Evolutionary conservation across 2,113 vertebrate genomes (phyloP).

Genomic region (Junco hyemalis): DNA sequence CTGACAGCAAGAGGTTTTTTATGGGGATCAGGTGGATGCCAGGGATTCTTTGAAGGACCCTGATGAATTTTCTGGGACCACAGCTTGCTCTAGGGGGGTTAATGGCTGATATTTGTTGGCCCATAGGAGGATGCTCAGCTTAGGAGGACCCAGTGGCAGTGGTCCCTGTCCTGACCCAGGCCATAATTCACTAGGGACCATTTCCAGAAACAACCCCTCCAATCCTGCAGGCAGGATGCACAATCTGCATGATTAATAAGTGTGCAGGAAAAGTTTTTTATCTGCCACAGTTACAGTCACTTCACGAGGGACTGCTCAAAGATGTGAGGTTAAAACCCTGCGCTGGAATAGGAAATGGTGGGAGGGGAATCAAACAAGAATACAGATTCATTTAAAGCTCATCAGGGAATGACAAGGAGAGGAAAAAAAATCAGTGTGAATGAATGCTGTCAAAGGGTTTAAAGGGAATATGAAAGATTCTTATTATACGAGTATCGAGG

Average conservation of each 20-base stretch:
- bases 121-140: background rate
- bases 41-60: background rate
- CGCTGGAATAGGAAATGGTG: background rate
- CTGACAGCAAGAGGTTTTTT: background rate
- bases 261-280: background rate
- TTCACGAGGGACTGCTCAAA: background rate
- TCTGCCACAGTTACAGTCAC: background rate
- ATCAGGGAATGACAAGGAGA: conserved; percentile 13
- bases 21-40: background rate
- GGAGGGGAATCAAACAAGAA: conserved; percentile 29
- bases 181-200: background rate
- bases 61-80: background rate
- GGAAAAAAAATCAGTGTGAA: background rate
- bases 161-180: background rate
- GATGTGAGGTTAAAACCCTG: conserved; percentile 8
- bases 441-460: conserved; percentile 33
- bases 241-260: background rate
- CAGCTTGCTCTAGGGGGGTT: background rate
- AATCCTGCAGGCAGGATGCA: background rate
- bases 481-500: background rate
- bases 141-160: background rate
- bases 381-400: conserved; percentile 36
- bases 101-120: background rate
- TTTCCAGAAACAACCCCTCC: background rate
- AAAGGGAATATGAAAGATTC: background rate